Conservation (phyloP, 2,113 vertebrate genomes). For the Ornithorhynchus anatinus region DNA sequence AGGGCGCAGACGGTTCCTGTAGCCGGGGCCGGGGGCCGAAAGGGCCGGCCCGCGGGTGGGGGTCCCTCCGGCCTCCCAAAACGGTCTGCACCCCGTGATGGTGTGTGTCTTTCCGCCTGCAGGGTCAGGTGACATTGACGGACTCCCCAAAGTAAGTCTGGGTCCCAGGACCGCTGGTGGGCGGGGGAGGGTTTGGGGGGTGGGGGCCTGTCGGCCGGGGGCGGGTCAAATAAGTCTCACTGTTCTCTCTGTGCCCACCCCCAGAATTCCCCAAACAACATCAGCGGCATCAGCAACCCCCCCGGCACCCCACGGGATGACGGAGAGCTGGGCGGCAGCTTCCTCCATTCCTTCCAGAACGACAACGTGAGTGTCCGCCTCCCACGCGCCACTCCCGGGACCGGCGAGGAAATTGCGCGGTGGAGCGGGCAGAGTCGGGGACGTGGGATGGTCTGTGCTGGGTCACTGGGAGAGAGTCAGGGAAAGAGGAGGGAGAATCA, state of each 20-base stretch:
- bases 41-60: too few relatives aligned
- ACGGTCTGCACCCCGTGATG: accelerated
- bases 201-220: background rate
- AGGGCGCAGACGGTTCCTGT: too few relatives aligned
- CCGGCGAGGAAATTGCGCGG: too few relatives aligned
- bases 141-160: constrained; percentile 94
- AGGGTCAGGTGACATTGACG: constrained; percentile 98
- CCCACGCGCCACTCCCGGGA: background rate
- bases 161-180: background rate
- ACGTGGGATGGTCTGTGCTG: too few relatives aligned
- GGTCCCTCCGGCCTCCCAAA: background rate
- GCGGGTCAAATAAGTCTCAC: background rate
- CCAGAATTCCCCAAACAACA: constrained; percentile 99
- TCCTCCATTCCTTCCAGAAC: constrained; percentile 99
- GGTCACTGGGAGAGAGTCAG: too few relatives aligned
- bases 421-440: too few relatives aligned
- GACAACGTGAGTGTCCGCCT: constrained; percentile 89
- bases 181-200: background rate
- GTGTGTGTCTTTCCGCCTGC: constrained; percentile 9
- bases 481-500: too few relatives aligned
- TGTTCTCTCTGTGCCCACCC: background rate
- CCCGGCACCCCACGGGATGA: constrained; percentile 97
- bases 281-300: constrained; percentile 99
- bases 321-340: constrained; percentile 95
- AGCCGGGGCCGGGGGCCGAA: too few relatives aligned